Base-by-base conservation (phyloP, 2,797 vertebrate genomes). In the Phataginus tetradactyla region DNA sequence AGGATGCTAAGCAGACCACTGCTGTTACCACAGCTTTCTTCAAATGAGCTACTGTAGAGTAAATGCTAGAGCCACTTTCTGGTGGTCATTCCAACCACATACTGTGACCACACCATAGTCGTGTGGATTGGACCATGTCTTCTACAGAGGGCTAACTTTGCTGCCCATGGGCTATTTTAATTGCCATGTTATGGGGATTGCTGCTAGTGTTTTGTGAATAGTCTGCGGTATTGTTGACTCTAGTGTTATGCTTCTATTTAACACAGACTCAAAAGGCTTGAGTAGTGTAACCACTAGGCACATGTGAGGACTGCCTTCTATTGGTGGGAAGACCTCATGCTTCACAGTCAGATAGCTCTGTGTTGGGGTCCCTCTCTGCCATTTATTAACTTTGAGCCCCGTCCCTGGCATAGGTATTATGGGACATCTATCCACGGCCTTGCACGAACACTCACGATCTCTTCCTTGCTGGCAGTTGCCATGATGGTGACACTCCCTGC, bases 391-490 rank as follows among this genome's bases (percentile, higher is more conserved):
- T 69, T 66, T 91, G 68, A 83, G 32, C 27, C 79, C 32, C 18
- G 71, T 49, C 18, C 0, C 17, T 74, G 53, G 42, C 0, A 0
- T 6, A 55, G 42, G 1, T 51, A 6, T 68, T 25, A 5, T 17
- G 42, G 61, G n/a, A 10, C 3, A 12, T 27, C 63, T 25, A 0
- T 55, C 80, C 9, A 11, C 13, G 27, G n/a, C 39, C 17, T 72
- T 29, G 20, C 45, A 18, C 42, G 17, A 34, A 32, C 15, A 10
- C 17, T 37, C 5, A 12, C 27, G 69, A 0, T 86, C 86, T 83
- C n/a, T 63, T 39, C 23, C 57, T 92, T 61, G 34, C 77, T 55
- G 7, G 2, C 71, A 66, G 29, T 61, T 57, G 27, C 66, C 39
- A 18, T 51, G 72, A 87, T 55, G 13, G 2, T 27, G 72, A 77